These are phyloP conservation scores for Andrena haemorrhoa DNA, from an alignment of 2,888 invertebrate species.

Conservation along the genomic window DNA sequence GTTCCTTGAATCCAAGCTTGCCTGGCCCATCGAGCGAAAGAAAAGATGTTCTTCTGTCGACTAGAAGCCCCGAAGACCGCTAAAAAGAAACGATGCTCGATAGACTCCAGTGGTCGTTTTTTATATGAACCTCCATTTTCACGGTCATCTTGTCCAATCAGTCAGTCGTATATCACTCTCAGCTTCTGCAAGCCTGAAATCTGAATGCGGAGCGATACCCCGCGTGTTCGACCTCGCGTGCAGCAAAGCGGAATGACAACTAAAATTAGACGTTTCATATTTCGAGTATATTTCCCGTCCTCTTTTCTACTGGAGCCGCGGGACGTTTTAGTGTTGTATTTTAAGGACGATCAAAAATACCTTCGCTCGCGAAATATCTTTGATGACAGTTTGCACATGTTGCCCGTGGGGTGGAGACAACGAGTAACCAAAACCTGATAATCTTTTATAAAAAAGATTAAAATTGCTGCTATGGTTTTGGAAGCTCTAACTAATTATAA, in stretches of 20 bases:
- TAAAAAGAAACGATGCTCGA: neutral
- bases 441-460: no score
- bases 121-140: conserved; percentile 1
- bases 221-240: conserved; percentile 19
- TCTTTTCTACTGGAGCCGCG: neutral
- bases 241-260: conserved; percentile 9
- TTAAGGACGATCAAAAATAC: conserved; percentile 5
- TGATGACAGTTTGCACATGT: conserved; percentile 16
- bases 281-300: conserved; percentile 19
- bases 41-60: neutral
- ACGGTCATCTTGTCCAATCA: conserved; percentile 43
- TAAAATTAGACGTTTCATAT: conserved; percentile 38
- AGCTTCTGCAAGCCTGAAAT: conserved; percentile 6
- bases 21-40: conserved; percentile 10
- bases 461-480: no score
- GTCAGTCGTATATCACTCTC: conserved; percentile 32
- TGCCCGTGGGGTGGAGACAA: no score
- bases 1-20: neutral
- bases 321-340: conserved; percentile 15
- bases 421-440: no score
- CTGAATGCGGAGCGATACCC: neutral
- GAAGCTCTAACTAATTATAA: no score
- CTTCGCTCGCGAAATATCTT: neutral
- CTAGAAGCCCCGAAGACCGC: conserved; percentile 12
- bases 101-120: neutral